phyloP scores from a whole-genome alignment of 2,888 invertebrate species.

The Cosmia trapezina region DNA sequence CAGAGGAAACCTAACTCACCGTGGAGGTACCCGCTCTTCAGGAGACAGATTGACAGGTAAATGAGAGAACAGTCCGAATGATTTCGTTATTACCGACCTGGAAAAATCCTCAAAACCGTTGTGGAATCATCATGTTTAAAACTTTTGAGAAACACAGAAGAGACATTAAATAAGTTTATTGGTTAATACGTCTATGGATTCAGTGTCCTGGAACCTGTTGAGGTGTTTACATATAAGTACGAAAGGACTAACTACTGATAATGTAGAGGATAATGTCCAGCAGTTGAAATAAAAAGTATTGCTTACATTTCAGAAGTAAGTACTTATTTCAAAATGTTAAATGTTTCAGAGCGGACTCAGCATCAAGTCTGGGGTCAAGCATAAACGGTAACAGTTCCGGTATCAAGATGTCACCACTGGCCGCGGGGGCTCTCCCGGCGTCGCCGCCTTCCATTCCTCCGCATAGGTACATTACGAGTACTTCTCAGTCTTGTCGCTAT shows the following conservation, averaged over 20 bases:
- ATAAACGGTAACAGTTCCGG: conserved; percentile 90
- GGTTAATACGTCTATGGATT: not conserved
- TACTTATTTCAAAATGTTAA: not conserved
- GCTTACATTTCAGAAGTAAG: not conserved
- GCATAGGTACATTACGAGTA: conserved; percentile 78
- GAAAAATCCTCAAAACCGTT: not conserved
- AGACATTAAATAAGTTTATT: not conserved
- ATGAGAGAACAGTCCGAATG: conserved; percentile 1
- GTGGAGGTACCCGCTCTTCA: conserved; percentile 93
- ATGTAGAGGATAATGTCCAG: not conserved
- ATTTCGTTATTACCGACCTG: not conserved
- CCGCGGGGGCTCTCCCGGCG: conserved; percentile 70
- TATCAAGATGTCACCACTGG: conserved; percentile 88
- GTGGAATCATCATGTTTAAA: not conserved
- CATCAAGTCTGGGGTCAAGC: conserved; percentile 91
- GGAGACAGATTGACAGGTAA: conserved; percentile 88
- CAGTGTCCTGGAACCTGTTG: not conserved
- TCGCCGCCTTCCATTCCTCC: conserved; percentile 77
- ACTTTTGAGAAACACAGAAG: not conserved
- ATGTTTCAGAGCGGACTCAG: conserved; percentile 86
- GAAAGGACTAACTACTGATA: not conserved
- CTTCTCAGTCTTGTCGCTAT: conserved; percentile 57
- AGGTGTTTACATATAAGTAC: not conserved
- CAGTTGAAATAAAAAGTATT: not conserved
- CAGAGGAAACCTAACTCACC: conserved; percentile 92